Evolutionary conservation across 2,797 vertebrate genomes (phyloP).

Genomic region (Takifugu ocellatus): DNA sequence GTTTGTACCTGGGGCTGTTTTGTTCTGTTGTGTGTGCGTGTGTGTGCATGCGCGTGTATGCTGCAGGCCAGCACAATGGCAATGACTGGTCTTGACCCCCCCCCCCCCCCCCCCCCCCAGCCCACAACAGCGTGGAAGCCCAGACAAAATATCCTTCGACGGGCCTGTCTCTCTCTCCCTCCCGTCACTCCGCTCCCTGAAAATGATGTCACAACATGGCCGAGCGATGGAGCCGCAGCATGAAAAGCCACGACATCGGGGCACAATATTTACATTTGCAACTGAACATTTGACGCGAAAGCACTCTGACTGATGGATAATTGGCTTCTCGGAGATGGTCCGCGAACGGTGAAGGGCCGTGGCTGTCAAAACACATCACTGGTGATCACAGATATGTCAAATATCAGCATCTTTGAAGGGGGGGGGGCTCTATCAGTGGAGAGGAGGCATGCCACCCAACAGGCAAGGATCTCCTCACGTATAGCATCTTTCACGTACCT

Average conservation of each 20-base stretch:
- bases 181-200: conserved; percentile 27
- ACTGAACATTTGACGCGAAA: conserved; percentile 52
- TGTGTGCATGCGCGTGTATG: conserved; percentile 10
- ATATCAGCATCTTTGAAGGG: conserved; percentile 2
- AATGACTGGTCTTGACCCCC: conserved; percentile 54
- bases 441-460: conserved; percentile 11
- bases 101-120: conserved; percentile 20
- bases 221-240: conserved; percentile 39
- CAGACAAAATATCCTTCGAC: conserved; percentile 57
- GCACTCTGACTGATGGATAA: conserved; percentile 45
- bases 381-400: conserved; percentile 48
- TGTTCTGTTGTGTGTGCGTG: conserved; percentile 5
- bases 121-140: conserved; percentile 43
- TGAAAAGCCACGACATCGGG: conserved; percentile 46
- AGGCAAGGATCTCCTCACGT: conserved; percentile 19
- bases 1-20: conserved; percentile 34
- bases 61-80: conserved; percentile 32
- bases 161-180: conserved; percentile 34
- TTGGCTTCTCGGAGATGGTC: conserved; percentile 42
- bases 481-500: conserved; percentile 5
- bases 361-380: conserved; percentile 51
- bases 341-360: conserved; percentile 37
- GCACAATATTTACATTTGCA: conserved; percentile 41
- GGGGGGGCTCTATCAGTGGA: neutral
- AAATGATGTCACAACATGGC: conserved; percentile 47